Evolutionary conservation across 2,888 invertebrate species (phyloP), one percentile per base, ranked within the genome.

Genomic region (Corbicula japonica): DNA sequence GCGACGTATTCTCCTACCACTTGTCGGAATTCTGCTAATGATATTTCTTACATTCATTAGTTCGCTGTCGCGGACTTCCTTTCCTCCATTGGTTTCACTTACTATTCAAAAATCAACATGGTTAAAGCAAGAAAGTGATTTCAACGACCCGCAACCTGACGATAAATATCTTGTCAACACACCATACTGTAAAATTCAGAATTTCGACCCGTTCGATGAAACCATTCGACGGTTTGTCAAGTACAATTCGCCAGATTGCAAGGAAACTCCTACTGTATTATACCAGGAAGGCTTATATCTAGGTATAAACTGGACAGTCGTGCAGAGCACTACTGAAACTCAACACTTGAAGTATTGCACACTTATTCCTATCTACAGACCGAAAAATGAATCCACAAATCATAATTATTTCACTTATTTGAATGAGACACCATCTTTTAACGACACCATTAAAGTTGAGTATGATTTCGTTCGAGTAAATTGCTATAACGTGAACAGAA

Each of bases 161-260:
- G n/a, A n/a, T n/a, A n/a, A n/a, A n/a, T n/a, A n/a, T 63, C 74
- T 91, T 1, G 89, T 92, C 0, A 85, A 92, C 71, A 92, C 91
- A 0, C 77, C 88, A 1, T 80, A 87, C 21, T 92, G 92, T 70
- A 87, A 87, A 69, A 92, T 92, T 41, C 92, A 91, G 0, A 86
- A 91, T 50, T 72, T 91, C 0, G 90, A 92, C 44, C 91, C 92
- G 0, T 91, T 88, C 65, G 91, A 91, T 68, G 54, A 71, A 0
- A 84, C 86, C 5, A 86, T 92, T 15, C 63, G 66, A 26, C 62
- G 84, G 21, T 69, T 87, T 32, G 79, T 92, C 1, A 69, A 70
- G 3, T 82, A 83, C 15, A 83, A 76, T 2, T 72, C 78, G 2
- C 77, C 89, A 10, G 38, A 30, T 4, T 92, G 92, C 66, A 44